Percentiles rank a stretch among this genome's conserved stretches.
Conservation (phyloP, 2,113 vertebrate species). For the Cyrtonyx montezumae region DNA sequence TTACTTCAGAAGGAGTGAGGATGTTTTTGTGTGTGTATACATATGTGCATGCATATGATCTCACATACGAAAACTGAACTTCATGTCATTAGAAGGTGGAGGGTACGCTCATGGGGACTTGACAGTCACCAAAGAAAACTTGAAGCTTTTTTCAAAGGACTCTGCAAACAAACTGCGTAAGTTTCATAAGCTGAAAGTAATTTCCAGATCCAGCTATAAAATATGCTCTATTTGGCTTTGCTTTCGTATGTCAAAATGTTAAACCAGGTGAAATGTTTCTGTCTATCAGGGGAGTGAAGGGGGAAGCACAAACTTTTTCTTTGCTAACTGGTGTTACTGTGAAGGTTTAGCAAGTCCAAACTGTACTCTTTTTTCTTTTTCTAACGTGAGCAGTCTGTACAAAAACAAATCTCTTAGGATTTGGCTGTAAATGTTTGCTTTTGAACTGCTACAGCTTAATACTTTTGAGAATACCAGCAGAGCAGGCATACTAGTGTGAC, state of each 20-base stretch:
- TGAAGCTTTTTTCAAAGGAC: neutral
- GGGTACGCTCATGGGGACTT: neutral
- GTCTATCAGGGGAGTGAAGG: neutral
- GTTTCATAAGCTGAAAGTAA: neutral
- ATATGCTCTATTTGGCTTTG: neutral
- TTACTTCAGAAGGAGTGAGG: neutral
- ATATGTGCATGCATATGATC: neutral
- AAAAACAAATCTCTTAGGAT: neutral
- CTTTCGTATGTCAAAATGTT: constrained; percentile 2
- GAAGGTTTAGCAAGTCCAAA: neutral
- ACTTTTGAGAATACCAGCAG: neutral
- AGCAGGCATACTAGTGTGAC: neutral
- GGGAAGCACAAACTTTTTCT: neutral
- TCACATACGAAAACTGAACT: neutral
- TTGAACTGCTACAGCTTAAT: neutral
- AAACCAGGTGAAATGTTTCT: neutral
- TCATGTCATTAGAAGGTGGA: neutral
- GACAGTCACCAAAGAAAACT: neutral
- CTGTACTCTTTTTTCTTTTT: neutral
- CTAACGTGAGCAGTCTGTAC: accelerated
- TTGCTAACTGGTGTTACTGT: neutral
- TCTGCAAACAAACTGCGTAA: neutral
- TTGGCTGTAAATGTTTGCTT: neutral
- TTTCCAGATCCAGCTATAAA: neutral
- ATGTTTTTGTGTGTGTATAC: neutral